These are phyloP conservation scores for Xanthia togata DNA, from an alignment of 2,888 invertebrate species.

Conservation along the genomic window DNA sequence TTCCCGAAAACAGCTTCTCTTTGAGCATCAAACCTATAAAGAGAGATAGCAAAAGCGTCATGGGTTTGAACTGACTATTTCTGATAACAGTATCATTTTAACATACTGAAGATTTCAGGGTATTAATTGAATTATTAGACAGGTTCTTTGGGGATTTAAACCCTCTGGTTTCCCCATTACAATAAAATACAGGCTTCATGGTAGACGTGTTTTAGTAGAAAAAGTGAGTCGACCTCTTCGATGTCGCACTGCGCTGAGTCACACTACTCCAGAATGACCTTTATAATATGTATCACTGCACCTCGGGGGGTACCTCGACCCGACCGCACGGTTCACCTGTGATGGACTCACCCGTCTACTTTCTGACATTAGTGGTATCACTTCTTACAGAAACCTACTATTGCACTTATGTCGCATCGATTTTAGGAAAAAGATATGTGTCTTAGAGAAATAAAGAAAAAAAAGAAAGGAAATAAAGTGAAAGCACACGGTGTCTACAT, in stretches of 20 bases:
- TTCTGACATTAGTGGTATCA: background rate
- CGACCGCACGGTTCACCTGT: background rate
- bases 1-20: background rate
- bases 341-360: background rate
- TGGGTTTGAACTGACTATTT: no score
- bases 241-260: slow-evolving; percentile 27
- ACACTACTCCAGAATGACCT: background rate
- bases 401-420: background rate
- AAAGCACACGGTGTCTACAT: no score
- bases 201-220: background rate
- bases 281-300: slow-evolving; percentile 10
- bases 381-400: background rate
- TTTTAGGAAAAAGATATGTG: background rate
- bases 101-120: background rate
- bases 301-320: slow-evolving; percentile 18
- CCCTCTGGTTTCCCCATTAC: slow-evolving; percentile 2
- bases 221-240: slow-evolving; percentile 16
- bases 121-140: background rate
- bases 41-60: background rate
- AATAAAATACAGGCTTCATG: background rate
- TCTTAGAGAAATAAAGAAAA: no score
- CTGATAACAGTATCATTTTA: background rate
- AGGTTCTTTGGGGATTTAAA: background rate
- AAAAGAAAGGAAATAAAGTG: no score
- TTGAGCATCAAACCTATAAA: background rate